Conservation (phyloP, 2,113 vertebrate species). For the Corythoichthys intestinalis region DNA sequence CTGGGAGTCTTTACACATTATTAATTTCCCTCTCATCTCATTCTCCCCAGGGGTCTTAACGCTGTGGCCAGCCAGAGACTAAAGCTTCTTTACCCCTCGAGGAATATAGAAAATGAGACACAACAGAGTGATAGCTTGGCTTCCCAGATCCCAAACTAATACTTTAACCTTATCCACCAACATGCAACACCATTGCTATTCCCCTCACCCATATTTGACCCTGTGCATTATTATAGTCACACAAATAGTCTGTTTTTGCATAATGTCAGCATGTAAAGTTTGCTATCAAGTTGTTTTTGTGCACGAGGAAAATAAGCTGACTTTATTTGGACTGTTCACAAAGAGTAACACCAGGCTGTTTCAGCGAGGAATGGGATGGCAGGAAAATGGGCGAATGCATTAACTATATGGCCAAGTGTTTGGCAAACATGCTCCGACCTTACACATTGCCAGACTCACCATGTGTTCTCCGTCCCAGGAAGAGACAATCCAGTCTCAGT, state of each 20-base stretch:
- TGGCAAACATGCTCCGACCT: conserved; percentile 37
- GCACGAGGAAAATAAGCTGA: neutral
- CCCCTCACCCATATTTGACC: conserved; percentile 24
- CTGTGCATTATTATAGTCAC: conserved; percentile 22
- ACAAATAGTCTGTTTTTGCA: conserved; percentile 6
- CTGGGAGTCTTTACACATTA: conserved; percentile 56
- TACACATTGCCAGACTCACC: conserved; percentile 16
- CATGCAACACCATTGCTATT: neutral
- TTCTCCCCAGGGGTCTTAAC: conserved; percentile 43
- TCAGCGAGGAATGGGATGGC: neutral
- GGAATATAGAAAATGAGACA: conserved; percentile 42
- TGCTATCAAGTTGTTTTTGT: neutral
- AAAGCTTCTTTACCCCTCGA: conserved; percentile 40
- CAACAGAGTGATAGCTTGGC: conserved; percentile 22
- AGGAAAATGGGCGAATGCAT: conserved; percentile 1
- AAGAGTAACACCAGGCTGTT: neutral
- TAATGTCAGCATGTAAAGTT: conserved; percentile 17
- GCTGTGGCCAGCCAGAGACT: conserved; percentile 33
- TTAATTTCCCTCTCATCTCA: conserved; percentile 64
- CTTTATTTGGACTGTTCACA: neutral
- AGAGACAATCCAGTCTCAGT: conserved; percentile 13
- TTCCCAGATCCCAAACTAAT: conserved; percentile 23
- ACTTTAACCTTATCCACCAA: conserved; percentile 28
- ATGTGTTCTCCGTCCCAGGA: conserved; percentile 42
- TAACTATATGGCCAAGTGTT: conserved; percentile 28